These are phyloP conservation scores for Tragelaphus imberbis DNA, from an alignment of 2,113 vertebrate species.

Conservation along the genomic window DNA sequence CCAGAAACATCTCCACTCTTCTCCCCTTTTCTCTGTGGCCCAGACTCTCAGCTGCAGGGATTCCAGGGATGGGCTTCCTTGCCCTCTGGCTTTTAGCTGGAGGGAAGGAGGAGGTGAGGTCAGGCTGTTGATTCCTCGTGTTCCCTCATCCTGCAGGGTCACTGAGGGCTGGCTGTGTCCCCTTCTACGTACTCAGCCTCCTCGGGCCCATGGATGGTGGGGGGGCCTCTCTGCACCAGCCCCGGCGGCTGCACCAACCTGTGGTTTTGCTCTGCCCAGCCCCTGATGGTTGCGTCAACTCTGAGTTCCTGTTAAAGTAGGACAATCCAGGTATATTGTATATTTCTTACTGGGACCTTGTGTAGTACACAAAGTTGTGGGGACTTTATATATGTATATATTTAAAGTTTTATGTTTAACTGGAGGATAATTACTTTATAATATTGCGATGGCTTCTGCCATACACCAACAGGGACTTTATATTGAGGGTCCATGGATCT, in stretches of 20 bases:
- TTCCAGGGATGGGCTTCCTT: background rate
- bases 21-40: background rate
- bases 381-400: background rate
- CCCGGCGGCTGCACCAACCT: rapidly evolving
- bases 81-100: background rate
- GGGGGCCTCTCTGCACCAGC: background rate
- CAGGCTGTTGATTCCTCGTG: background rate
- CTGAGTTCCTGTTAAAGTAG: background rate
- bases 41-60: background rate
- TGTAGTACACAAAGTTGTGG: background rate
- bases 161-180: background rate
- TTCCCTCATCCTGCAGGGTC: background rate
- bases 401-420: background rate
- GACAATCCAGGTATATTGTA: background rate
- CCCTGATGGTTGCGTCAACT: background rate
- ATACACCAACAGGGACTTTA: background rate
- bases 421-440: background rate
- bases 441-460: background rate
- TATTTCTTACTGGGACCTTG: background rate
- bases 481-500: background rate
- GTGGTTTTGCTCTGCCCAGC: background rate
- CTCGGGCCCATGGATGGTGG: background rate
- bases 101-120: background rate
- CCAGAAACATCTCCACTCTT: background rate
- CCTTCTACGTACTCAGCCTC: background rate